Evolutionary conservation across 2,888 invertebrate genomes (phyloP).

Genomic region (Eupithecia inturbata): DNA sequence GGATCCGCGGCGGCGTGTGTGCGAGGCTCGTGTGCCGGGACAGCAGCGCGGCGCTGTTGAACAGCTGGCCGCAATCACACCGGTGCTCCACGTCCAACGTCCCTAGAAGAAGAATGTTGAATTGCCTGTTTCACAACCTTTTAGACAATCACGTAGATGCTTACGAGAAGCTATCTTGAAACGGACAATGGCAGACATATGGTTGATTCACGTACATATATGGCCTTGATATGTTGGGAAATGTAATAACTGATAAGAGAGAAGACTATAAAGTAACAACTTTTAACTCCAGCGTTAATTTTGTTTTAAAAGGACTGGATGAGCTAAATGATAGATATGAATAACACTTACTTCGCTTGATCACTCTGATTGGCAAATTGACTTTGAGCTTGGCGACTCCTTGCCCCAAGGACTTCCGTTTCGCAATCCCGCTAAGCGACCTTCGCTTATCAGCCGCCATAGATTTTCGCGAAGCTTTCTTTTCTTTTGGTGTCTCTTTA

Average conservation of each 20-base stretch:
- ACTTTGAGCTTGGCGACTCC: constrained; percentile 54
- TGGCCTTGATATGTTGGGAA: background rate
- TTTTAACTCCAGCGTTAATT: background rate
- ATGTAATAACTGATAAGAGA: background rate
- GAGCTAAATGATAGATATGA: background rate
- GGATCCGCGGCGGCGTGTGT: constrained; percentile 80
- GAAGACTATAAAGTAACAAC: background rate
- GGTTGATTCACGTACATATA: background rate
- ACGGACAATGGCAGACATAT: background rate
- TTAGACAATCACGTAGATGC: background rate
- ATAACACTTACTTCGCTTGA: constrained; percentile 71
- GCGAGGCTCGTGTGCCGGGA: constrained; percentile 76
- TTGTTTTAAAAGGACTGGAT: background rate
- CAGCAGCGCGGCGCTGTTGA: constrained; percentile 74
- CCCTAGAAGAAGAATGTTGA: constrained; percentile 51
- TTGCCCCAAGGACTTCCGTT: constrained; percentile 70
- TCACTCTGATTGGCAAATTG: constrained; percentile 57
- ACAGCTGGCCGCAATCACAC: constrained; percentile 79
- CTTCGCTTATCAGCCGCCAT: constrained; percentile 64
- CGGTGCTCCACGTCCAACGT: constrained; percentile 73
- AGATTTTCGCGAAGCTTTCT: constrained; percentile 56
- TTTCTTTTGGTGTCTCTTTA: constrained; percentile 47
- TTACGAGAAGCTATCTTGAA: too few relatives aligned
- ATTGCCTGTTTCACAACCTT: background rate
- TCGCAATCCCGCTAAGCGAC: constrained; percentile 67